Conservation (phyloP, 92 coral and sea anemone genomes). For the Paramuricea clavata region DNA sequence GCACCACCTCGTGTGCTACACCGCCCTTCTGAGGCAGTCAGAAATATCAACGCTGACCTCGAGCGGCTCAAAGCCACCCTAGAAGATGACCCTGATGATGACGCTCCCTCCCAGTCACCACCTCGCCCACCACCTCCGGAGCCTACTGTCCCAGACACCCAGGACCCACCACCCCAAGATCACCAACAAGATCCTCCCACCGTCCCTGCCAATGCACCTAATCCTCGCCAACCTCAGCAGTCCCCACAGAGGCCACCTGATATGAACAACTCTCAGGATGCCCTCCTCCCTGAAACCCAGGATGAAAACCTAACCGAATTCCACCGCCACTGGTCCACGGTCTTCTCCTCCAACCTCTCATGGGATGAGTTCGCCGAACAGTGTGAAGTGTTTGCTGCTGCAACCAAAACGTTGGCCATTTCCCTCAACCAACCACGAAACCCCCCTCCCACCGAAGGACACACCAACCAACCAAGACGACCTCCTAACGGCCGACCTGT, state of each 20-base stretch:
- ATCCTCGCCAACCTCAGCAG: too few species aligned
- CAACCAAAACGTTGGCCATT: slow-evolving; percentile 37
- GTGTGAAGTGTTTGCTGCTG: slow-evolving; percentile 37
- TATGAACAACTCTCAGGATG: background rate
- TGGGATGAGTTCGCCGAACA: background rate
- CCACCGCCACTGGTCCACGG: background rate
- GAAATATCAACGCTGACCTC: background rate
- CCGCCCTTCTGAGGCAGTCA: slow-evolving; percentile 18
- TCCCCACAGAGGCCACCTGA: background rate
- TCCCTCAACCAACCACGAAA: slow-evolving; percentile 22
- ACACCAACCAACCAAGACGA: background rate
- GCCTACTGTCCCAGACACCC: slow-evolving; percentile 12
- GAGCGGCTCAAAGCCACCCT: slow-evolving; percentile 15
- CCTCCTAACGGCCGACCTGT: slow-evolving; percentile 37
- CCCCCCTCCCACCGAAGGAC: background rate
- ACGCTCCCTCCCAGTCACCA: slow-evolving; percentile 16
- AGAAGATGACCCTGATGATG: too few species aligned
- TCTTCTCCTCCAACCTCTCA: background rate
- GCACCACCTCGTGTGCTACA: background rate
- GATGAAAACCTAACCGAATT: background rate
- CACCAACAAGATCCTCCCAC: background rate
- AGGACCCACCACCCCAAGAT: background rate
- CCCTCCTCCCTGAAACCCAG: background rate
- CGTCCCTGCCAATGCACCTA: background rate
- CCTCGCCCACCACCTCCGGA: slow-evolving; percentile 20